These are phyloP conservation scores for Megalops cyprinoides DNA, from an alignment of 2,797 vertebrate genomes.

Conservation along the genomic window DNA sequence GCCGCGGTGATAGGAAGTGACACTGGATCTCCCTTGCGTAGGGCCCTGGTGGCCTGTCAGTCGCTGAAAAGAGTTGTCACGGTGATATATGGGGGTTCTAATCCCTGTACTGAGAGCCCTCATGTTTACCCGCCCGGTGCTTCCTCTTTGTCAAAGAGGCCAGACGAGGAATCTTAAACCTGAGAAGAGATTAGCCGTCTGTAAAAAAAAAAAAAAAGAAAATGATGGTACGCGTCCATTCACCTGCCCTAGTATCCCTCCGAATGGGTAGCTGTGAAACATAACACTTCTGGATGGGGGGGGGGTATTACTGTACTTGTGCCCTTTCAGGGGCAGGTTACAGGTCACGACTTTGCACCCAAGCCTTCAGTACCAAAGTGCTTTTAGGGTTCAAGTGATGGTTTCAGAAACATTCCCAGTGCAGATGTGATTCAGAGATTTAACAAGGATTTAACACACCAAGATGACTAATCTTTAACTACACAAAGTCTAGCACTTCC, in stretches of 20 bases:
- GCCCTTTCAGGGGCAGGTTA: background rate
- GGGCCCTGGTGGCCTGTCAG: slow-evolving; percentile 74
- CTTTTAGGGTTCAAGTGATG: background rate
- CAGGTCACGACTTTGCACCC: background rate
- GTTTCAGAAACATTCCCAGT: background rate
- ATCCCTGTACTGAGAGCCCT: slow-evolving; percentile 77
- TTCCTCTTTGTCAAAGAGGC: slow-evolving; percentile 79
- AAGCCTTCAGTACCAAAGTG: background rate
- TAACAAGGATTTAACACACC: background rate
- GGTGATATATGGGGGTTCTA: slow-evolving; percentile 80
- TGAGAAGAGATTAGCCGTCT: slow-evolving; percentile 78
- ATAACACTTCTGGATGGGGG: slow-evolving; percentile 57
- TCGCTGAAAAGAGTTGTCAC: slow-evolving; percentile 78
- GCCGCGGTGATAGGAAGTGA: slow-evolving; percentile 70
- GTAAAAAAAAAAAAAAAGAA: slow-evolving; percentile 52
- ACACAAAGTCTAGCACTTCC: no score
- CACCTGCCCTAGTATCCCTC: slow-evolving; percentile 64
- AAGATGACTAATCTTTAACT: background rate
- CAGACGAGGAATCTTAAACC: slow-evolving; percentile 74
- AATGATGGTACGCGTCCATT: slow-evolving; percentile 60
- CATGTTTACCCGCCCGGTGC: slow-evolving; percentile 78
- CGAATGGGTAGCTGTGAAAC: slow-evolving; percentile 72
- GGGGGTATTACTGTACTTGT: background rate
- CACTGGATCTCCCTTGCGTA: slow-evolving; percentile 67
- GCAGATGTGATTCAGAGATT: background rate